A percentile compares a stretch with the other conserved stretches of the same genome.
Evolutionary conservation across 2,797 vertebrate species (phyloP).

Genomic region (Lemur catta): DNA sequence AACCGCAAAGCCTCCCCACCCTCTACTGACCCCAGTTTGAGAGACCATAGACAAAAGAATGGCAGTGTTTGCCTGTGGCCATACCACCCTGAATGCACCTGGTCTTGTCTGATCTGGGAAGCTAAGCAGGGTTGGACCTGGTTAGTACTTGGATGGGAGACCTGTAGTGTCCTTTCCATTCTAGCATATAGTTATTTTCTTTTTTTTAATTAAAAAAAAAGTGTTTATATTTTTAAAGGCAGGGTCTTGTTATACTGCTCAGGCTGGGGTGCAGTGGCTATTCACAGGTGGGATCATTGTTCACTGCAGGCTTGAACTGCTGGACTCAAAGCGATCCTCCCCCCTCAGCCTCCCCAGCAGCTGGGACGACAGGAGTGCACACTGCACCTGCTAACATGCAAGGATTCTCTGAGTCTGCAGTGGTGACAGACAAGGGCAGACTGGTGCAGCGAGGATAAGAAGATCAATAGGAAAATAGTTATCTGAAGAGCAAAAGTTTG

Average conservation of each 20-base stretch:
- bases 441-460: rapidly evolving
- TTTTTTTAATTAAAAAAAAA: neutral
- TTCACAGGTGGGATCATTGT: neutral
- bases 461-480: neutral
- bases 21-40: neutral
- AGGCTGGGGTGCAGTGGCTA: neutral
- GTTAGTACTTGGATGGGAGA: too few relatives aligned
- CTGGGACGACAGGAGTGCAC: neutral
- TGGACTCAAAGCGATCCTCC: neutral
- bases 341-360: neutral
- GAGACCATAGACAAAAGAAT: too few relatives aligned
- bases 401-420: neutral
- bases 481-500: neutral
- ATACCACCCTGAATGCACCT: too few relatives aligned
- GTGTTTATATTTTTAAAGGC: neutral
- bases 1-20: neutral
- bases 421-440: too few relatives aligned
- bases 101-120: too few relatives aligned
- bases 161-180: neutral
- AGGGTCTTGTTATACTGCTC: neutral
- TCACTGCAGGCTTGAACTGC: neutral
- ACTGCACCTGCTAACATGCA: rapidly evolving
- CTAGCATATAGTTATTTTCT: neutral
- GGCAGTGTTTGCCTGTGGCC: too few relatives aligned
- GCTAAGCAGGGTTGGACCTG: too few relatives aligned